Evolutionary conservation across 2,888 invertebrate genomes (phyloP).

Genomic region (Lagria hirta): DNA sequence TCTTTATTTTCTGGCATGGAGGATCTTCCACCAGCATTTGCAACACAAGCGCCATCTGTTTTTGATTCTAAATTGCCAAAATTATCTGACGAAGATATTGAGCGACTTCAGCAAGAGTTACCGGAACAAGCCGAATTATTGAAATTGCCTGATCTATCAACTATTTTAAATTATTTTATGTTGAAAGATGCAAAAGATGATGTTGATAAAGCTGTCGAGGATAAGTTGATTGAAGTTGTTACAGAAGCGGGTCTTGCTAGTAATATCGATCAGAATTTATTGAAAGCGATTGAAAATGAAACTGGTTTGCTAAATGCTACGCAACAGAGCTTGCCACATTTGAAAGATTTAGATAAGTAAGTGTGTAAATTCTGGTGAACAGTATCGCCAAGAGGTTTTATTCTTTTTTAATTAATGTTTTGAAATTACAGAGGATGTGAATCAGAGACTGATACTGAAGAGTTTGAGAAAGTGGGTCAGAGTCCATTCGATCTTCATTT

Average conservation of each 20-base stretch:
- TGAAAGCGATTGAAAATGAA: conserved; percentile 51
- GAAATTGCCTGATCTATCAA: conserved; percentile 68
- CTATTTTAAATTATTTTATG: conserved; percentile 70
- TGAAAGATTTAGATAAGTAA: conserved; percentile 53
- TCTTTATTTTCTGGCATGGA: conserved; percentile 88
- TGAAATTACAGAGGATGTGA: conserved; percentile 67
- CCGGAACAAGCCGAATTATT: conserved; percentile 66
- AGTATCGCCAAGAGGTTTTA: conserved; percentile 1
- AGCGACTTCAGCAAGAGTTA: conserved; percentile 63
- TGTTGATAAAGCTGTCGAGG: conserved; percentile 45
- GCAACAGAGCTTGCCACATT: conserved; percentile 46
- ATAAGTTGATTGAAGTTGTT: conserved; percentile 49
- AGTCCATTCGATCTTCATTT: conserved; percentile 57
- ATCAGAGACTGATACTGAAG: conserved; percentile 80
- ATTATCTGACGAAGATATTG: conserved; percentile 58
- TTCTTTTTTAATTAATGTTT: conserved; percentile 9
- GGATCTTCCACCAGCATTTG: conserved; percentile 78
- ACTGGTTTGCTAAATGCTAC: conserved; percentile 38
- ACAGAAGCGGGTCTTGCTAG: conserved; percentile 50
- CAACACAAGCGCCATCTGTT: conserved; percentile 74
- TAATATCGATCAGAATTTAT: conserved; percentile 49
- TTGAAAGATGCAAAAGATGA: conserved; percentile 31
- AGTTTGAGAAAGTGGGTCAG: conserved; percentile 77
- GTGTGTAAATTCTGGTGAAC: conserved; percentile 19
- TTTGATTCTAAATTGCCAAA: conserved; percentile 61